Base-by-base conservation (phyloP, 2,113 vertebrate species). In the Sinocyclocheilus grahami region DNA sequence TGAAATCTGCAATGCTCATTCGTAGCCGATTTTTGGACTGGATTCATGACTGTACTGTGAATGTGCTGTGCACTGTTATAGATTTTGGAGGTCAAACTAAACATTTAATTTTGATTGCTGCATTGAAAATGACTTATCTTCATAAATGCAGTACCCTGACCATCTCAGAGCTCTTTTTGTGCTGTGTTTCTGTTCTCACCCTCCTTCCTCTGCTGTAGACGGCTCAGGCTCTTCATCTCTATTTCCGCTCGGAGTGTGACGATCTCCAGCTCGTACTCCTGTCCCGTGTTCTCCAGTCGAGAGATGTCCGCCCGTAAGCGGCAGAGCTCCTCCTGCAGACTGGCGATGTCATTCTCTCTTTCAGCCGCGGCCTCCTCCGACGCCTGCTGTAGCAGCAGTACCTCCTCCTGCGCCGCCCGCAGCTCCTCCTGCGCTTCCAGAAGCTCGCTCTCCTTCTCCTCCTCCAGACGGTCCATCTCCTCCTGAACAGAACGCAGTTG, bases 221-320 rank as follows among this genome's bases (percentile, higher is more conserved):
- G 91, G 83, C 86, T 91, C 89, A 94, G 93, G 85, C 89, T 94
- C 93, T 96, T 97, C 95, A 96, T 95, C 85, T 90, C 93, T 89
- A 98, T 95, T 92, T 98, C 96, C 0, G 96, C 95, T 12, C 96
- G 95, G 88, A 97, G 94, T 2, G 96, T 94, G 87, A 96, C 94
- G 86, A 96, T 95, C 93, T 97, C 97, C 92, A 96, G 89, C 90
- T 97, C 95, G 3, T 97, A 97, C 85, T 96, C 96, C 78, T 94
- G 92, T 1, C 95, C 94, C 39, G 95, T 92, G 14, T 93, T 93
- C 2, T 95, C 95, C 86, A 96, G 93, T 22, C 93, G 92, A 11
- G 95, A 93, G 13, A 98, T 93, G 88, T 97, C 96, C 0, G 92
- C 95, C 67, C 95, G 94, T 89, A 96, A 89, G 8, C 96, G 93